These are phyloP conservation scores for Phataginus tricuspis DNA, from an alignment of 2,797 vertebrate genomes.

Conservation along the genomic window DNA sequence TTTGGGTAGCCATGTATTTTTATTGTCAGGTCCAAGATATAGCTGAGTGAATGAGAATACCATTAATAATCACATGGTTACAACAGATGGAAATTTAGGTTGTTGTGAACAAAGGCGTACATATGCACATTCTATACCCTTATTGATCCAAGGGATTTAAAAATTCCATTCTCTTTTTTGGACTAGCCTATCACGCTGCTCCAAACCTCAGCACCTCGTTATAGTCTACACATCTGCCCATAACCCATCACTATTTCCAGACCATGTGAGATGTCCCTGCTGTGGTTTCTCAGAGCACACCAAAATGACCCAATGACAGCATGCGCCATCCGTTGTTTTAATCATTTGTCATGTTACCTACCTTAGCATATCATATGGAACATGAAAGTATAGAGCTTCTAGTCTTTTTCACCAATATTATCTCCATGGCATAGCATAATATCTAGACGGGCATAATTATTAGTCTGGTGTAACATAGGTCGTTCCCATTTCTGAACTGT, in stretches of 20 bases:
- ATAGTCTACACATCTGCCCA: not conserved
- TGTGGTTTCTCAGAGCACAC: not conserved
- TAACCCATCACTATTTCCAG: not conserved
- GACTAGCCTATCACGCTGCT: not conserved
- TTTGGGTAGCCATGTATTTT: not conserved
- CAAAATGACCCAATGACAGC: not conserved
- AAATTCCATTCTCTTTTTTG: not conserved
- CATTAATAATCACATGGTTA: not conserved
- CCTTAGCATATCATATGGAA: not conserved
- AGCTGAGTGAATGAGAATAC: not conserved
- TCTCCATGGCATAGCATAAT: not conserved
- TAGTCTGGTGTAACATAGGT: not conserved
- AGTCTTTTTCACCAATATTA: not conserved
- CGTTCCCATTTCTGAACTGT: not conserved
- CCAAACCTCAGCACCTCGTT: not conserved
- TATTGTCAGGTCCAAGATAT: not conserved
- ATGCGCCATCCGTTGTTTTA: not conserved
- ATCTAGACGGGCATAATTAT: not conserved
- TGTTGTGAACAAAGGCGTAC: not conserved
- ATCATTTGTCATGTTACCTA: not conserved
- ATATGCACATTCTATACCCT: not conserved
- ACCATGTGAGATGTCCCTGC: not conserved
- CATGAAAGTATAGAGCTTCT: not conserved
- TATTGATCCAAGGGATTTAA: not conserved
- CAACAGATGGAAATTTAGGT: not conserved